phyloP scores from a whole-genome alignment of 2,113 vertebrate species.

The Quiscalus mexicanus region DNA sequence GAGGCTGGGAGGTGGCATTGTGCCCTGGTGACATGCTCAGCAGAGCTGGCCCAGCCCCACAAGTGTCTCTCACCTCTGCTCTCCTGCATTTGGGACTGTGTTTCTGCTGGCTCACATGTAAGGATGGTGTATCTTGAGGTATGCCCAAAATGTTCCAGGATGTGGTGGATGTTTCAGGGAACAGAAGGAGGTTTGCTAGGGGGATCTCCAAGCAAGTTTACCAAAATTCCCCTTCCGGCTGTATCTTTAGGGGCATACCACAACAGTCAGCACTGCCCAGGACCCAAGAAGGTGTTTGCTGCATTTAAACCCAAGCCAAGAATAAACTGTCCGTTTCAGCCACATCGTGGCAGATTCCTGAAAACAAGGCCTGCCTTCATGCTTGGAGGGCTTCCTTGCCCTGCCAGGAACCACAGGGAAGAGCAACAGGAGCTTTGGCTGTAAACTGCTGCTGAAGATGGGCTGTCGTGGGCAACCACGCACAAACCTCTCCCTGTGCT shows the following conservation, averaged over 20 bases:
- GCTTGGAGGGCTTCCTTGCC: slow-evolving; percentile 24
- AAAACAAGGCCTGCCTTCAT: slow-evolving; percentile 55
- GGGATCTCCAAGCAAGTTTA: not conserved
- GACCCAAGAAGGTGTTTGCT: not conserved
- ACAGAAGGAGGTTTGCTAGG: not conserved
- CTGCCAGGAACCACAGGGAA: slow-evolving; percentile 45
- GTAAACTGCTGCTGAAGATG: not conserved
- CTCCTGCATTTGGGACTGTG: rapidly evolving
- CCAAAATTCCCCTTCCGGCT: not conserved
- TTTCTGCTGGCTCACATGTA: not conserved
- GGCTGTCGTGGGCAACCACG: not conserved
- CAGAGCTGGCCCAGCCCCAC: not conserved
- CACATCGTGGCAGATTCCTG: slow-evolving; percentile 21
- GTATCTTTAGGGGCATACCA: not conserved
- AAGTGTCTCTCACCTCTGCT: not conserved
- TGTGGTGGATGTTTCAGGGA: not conserved
- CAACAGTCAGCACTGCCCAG: not conserved
- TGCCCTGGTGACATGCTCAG: not conserved
- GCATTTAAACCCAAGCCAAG: not conserved
- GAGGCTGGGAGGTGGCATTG: not conserved
- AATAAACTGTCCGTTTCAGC: not conserved
- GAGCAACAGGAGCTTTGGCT: slow-evolving; percentile 41
- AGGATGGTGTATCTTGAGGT: not conserved
- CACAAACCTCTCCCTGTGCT: slow-evolving; percentile 40
- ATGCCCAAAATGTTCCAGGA: not conserved